Conservation (phyloP, 30 jellyfish, hydroid and myxozoan species). For the Haliclystus octoradiatus region DNA sequence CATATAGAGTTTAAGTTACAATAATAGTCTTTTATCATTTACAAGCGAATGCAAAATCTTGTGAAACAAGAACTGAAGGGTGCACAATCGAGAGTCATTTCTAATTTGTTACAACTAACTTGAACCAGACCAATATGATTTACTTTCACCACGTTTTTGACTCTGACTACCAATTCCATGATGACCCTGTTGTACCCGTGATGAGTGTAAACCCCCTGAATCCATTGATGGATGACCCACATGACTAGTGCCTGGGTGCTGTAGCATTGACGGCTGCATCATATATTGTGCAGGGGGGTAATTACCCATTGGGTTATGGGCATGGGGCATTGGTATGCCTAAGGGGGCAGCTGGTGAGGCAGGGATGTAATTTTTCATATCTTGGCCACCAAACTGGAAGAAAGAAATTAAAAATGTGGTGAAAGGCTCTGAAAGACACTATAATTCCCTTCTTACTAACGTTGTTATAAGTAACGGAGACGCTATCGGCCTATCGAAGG, state of each 20-base stretch:
- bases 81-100: no score
- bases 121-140: background rate
- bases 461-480: no score
- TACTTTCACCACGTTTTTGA: background rate
- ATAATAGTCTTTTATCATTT: no score
- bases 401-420: background rate
- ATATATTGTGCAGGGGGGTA: conserved; percentile 29
- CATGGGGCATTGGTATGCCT: conserved; percentile 53
- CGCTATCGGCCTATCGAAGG: no score
- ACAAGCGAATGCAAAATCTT: no score
- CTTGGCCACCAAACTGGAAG: conserved; percentile 41
- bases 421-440: background rate
- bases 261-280: conserved; percentile 53
- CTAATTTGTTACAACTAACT: no score
- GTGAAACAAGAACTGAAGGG: no score
- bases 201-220: background rate
- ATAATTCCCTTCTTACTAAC: no score
- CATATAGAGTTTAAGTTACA: no score
- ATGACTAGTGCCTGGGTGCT: conserved; percentile 40
- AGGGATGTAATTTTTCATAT: conserved; percentile 33
- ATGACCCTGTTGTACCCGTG: background rate
- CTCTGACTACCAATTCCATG: background rate
- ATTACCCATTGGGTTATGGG: conserved; percentile 52
- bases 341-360: conserved; percentile 58
- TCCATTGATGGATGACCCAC: conserved; percentile 52